A percentile compares a stretch with the other conserved stretches of the same genome.
phyloP scores from a whole-genome alignment of 2,113 vertebrate genomes.

The Sitta europaea region DNA sequence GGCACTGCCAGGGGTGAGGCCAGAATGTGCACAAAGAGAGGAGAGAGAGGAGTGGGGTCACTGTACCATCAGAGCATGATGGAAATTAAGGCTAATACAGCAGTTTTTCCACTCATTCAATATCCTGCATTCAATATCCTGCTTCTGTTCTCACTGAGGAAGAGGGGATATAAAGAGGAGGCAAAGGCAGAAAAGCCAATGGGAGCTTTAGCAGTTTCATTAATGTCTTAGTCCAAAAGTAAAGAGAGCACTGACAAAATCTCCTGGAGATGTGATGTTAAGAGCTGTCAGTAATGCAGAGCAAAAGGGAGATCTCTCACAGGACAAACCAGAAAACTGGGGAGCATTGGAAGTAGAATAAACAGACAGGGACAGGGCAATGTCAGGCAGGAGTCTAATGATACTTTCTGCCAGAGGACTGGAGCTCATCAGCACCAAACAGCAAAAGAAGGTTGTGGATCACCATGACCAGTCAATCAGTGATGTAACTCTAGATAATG shows the following conservation, averaged over 20 bases:
- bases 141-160: not conserved
- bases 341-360: not conserved
- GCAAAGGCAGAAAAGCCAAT: not conserved
- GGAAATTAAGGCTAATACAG: not conserved
- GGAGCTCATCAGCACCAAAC: not conserved
- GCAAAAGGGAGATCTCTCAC: not conserved
- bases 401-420: not conserved
- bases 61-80: not conserved
- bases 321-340: not conserved
- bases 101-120: fast-evolving
- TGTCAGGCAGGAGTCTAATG: not conserved
- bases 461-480: not conserved
- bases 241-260: not conserved
- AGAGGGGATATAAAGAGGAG: not conserved
- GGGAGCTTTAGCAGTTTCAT: not conserved
- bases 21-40: too few species aligned
- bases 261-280: not conserved
- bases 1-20: not conserved
- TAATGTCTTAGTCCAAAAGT: not conserved
- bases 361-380: not conserved
- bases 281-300: not conserved
- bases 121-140: not conserved
- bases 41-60: not conserved
- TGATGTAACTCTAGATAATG: not conserved
- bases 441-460: not conserved